phyloP scores from a whole-genome alignment of 2,113 vertebrate species.

The Phalacrocorax carbo region DNA sequence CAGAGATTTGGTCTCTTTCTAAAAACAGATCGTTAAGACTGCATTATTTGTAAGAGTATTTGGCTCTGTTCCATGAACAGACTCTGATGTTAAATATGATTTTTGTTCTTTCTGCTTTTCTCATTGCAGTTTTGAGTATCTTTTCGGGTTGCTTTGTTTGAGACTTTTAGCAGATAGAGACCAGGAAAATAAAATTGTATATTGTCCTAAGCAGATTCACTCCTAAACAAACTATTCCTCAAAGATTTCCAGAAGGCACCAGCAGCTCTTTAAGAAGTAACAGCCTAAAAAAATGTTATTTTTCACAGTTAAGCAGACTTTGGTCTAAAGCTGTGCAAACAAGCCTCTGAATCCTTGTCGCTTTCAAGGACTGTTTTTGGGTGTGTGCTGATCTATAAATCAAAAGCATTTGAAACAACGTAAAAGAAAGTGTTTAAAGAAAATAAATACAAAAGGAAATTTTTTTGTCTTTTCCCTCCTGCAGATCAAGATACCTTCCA shows the following conservation, averaged over 20 bases:
- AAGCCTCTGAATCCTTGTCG: slow-evolving; percentile 24
- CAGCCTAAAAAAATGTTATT: slow-evolving; percentile 64
- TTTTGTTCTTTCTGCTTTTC: background rate
- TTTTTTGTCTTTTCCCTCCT: background rate
- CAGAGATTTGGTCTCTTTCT: slow-evolving; percentile 9
- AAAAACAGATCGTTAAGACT: background rate
- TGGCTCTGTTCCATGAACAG: slow-evolving; percentile 5
- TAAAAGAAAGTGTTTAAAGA: slow-evolving; percentile 32
- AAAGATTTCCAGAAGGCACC: slow-evolving; percentile 42
- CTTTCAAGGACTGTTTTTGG: slow-evolving; percentile 38
- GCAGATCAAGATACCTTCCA: background rate
- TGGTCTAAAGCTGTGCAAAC: slow-evolving; percentile 63
- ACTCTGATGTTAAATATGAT: slow-evolving; percentile 26
- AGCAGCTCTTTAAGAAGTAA: slow-evolving; percentile 38
- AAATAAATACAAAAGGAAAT: background rate
- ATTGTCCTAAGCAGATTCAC: slow-evolving; percentile 39
- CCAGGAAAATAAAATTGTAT: slow-evolving; percentile 33
- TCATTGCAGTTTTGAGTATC: background rate
- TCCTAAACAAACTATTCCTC: slow-evolving; percentile 41
- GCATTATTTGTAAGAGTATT: background rate
- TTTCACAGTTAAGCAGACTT: slow-evolving; percentile 64
- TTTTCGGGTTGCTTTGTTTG: background rate
- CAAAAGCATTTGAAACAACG: slow-evolving; percentile 48
- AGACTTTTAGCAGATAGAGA: slow-evolving; percentile 5
- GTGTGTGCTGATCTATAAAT: slow-evolving; percentile 35